These are phyloP conservation scores for Mus spretus DNA, from an alignment of 2,797 vertebrate genomes.

Conservation along the genomic window DNA sequence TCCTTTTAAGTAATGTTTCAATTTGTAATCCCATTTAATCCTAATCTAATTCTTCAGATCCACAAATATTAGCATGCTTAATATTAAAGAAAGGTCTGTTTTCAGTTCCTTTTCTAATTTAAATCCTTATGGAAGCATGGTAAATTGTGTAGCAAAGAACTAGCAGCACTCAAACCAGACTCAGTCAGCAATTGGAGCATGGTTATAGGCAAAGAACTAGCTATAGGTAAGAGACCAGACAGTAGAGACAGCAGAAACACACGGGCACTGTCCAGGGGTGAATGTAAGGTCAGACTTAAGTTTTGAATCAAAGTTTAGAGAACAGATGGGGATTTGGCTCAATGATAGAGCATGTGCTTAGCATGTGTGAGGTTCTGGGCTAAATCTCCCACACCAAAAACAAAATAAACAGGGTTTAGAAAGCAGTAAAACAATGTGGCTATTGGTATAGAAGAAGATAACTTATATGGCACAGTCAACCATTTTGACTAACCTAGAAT, in stretches of 20 bases:
- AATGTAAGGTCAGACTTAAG: not conserved
- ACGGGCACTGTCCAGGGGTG: not conserved
- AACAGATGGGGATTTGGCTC: not conserved
- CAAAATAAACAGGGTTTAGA: not conserved
- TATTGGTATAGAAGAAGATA: not conserved
- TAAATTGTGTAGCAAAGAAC: not conserved
- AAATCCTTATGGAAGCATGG: not conserved
- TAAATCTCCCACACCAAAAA: not conserved
- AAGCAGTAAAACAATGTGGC: not conserved
- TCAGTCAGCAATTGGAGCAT: not conserved
- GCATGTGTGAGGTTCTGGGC: not conserved
- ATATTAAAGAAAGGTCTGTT: not conserved
- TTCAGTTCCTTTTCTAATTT: not conserved
- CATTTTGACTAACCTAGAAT: not conserved
- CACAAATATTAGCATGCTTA: slow-evolving; percentile 35
- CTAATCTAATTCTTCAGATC: slow-evolving; percentile 58
- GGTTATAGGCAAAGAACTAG: not conserved
- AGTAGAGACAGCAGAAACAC: not conserved
- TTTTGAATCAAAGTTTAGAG: not conserved
- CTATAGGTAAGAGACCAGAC: not conserved
- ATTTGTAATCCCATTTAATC: slow-evolving; percentile 7
- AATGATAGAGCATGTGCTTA: slow-evolving; percentile 2
- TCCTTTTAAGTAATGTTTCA: slow-evolving; percentile 52
- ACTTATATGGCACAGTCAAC: not conserved
- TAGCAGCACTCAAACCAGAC: not conserved